Percentiles rank a stretch among this genome's conserved stretches.
Conservation (phyloP, 2,797 vertebrate genomes). For the Cynopterus sphinx region DNA sequence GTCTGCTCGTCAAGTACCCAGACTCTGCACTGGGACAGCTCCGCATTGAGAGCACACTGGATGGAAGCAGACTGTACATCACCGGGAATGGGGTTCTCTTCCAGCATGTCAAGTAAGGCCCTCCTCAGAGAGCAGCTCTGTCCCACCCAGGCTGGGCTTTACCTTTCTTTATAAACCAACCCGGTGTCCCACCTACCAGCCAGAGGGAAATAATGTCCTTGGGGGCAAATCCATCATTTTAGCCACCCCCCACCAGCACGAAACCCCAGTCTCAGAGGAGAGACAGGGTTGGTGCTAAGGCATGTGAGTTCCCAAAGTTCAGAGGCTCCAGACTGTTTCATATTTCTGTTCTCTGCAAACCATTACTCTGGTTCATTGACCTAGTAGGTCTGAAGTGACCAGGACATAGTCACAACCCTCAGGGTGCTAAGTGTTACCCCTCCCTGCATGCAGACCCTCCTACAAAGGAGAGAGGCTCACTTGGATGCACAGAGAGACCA, state of each 20-base stretch:
- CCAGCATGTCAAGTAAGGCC: conserved; percentile 82
- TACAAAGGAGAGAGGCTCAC: not conserved
- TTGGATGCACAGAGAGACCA: conserved; percentile 7
- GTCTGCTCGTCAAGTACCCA: conserved; percentile 83
- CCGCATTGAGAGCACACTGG: conserved; percentile 80
- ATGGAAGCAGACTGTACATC: conserved; percentile 80
- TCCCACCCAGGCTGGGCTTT: not conserved
- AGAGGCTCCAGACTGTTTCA: not conserved
- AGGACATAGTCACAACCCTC: not conserved
- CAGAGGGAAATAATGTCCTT: not conserved
- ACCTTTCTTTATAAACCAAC: not conserved
- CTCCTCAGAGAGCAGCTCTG: not conserved
- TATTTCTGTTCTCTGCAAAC: conserved; percentile 18
- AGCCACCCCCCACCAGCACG: not conserved
- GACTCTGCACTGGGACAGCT: conserved; percentile 85
- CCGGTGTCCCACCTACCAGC: not conserved
- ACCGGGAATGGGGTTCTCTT: conserved; percentile 83
- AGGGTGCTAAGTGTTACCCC: not conserved
- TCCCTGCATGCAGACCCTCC: not conserved
- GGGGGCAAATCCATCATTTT: not conserved
- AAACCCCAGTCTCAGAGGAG: not conserved
- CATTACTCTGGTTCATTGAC: not conserved
- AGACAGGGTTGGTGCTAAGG: not conserved
- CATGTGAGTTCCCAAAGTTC: not conserved
- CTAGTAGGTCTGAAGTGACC: not conserved